Evolutionary conservation across 2,797 vertebrate species (phyloP).

Genomic region (Mycteria americana): DNA sequence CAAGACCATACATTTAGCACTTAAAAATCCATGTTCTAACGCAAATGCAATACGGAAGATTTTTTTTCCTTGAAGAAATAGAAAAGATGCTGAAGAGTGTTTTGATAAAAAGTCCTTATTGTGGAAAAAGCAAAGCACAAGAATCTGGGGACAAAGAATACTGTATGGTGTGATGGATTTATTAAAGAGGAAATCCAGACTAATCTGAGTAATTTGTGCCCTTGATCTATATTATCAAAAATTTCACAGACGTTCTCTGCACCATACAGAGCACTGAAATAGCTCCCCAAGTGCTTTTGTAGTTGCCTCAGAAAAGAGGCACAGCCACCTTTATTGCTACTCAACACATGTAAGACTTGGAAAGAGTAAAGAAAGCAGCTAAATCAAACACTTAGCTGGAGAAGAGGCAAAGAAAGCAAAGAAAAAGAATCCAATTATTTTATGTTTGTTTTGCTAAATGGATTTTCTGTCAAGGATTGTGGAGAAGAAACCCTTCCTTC

Average conservation of each 20-base stretch:
- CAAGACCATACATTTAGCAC: background rate
- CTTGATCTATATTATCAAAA: constrained; percentile 2
- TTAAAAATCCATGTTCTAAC: background rate
- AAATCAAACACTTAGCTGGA: constrained; percentile 69
- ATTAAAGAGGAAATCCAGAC: background rate
- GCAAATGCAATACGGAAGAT: background rate
- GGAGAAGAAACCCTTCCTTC: background rate
- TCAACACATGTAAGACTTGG: constrained; percentile 23
- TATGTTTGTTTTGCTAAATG: constrained; percentile 73
- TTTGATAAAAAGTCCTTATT: background rate
- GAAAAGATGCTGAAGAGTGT: background rate
- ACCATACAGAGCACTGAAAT: background rate
- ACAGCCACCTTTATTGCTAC: constrained; percentile 12
- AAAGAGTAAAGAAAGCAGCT: constrained; percentile 47
- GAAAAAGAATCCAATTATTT: constrained; percentile 69
- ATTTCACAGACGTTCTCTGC: background rate
- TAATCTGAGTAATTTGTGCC: background rate
- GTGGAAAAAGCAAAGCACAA: background rate
- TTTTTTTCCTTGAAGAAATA: background rate
- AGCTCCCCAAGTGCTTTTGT: background rate
- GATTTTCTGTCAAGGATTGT: constrained; percentile 49
- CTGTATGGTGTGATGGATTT: background rate
- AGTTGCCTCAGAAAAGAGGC: background rate
- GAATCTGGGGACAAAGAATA: background rate
- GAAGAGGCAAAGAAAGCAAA: constrained; percentile 60